Percentiles rank a stretch among this genome's conserved stretches.
Conservation (phyloP, 2,888 invertebrate genomes). For the Lasioglossum vierecki region DNA sequence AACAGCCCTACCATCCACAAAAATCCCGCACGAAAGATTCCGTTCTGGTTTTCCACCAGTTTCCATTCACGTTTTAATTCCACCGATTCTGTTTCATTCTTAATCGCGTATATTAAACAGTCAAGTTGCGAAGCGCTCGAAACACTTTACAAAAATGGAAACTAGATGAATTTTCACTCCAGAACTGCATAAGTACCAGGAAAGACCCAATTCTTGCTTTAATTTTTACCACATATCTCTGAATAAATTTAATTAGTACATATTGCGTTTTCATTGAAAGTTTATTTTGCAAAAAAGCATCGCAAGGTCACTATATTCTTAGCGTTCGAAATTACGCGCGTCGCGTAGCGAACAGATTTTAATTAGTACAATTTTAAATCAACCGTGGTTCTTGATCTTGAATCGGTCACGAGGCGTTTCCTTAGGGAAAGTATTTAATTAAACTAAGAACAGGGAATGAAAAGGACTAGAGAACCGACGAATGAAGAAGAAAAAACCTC, state of each 20-base stretch:
- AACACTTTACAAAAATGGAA: not conserved
- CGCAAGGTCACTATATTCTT: not conserved
- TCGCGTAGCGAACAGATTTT: not conserved
- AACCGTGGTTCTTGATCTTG: not conserved
- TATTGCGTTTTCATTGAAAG: not conserved
- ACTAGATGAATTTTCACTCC: not conserved
- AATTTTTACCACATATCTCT: too few relatives aligned
- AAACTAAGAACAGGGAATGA: conserved; percentile 16
- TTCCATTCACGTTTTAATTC: not conserved
- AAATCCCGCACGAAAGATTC: not conserved
- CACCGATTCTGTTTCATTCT: not conserved
- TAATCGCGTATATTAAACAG: not conserved
- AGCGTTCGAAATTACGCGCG: not conserved
- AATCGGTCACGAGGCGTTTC: conserved; percentile 29
- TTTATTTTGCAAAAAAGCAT: not conserved
- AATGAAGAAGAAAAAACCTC: conserved; percentile 3
- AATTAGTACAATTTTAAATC: conserved; percentile 1
- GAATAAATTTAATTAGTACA: not conserved
- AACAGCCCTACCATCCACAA: not conserved
- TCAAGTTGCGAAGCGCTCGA: not conserved
- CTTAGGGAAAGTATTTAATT: conserved; percentile 52
- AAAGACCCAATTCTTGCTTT: not conserved
- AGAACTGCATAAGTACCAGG: not conserved
- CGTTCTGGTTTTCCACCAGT: not conserved
- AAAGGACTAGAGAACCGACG: not conserved